phyloP scores from a whole-genome alignment of 2,113 vertebrate genomes.

The Callocephalon fimbriatum region DNA sequence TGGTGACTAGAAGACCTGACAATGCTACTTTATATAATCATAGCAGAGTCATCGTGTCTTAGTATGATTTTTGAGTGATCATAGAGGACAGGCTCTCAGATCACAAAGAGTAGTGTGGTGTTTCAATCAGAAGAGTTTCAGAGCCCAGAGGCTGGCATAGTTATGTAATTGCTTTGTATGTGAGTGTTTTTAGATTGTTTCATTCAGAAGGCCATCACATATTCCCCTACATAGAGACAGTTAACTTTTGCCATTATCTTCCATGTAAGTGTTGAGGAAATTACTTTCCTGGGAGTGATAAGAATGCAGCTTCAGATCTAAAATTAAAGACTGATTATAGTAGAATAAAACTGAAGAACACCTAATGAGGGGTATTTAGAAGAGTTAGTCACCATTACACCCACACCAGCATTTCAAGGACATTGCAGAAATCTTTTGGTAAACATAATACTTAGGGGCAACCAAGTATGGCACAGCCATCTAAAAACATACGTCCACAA shows the following conservation, averaged over 20 bases:
- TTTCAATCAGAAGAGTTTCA: background rate
- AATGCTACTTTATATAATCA: background rate
- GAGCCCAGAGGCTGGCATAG: background rate
- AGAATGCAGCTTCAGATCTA: background rate
- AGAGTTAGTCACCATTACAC: constrained; percentile 31
- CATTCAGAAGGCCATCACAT: background rate
- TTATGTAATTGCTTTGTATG: background rate
- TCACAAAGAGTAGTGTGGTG: background rate
- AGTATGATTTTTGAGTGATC: background rate
- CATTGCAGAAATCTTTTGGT: background rate
- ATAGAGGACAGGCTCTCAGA: background rate
- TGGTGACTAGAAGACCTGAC: background rate
- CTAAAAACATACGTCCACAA: background rate
- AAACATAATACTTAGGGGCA: background rate
- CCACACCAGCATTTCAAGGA: background rate
- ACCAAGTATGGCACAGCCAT: fast-evolving
- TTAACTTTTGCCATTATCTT: background rate
- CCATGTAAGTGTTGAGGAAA: background rate
- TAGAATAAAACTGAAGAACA: background rate
- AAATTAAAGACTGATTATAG: constrained; percentile 20
- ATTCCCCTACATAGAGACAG: background rate
- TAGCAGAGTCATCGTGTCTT: background rate
- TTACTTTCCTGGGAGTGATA: background rate
- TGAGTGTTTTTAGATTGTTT: background rate
- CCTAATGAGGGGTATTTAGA: constrained; percentile 34